Conservation (phyloP, 2,888 invertebrate species). For the Caenorhabditis japonica region DNA sequence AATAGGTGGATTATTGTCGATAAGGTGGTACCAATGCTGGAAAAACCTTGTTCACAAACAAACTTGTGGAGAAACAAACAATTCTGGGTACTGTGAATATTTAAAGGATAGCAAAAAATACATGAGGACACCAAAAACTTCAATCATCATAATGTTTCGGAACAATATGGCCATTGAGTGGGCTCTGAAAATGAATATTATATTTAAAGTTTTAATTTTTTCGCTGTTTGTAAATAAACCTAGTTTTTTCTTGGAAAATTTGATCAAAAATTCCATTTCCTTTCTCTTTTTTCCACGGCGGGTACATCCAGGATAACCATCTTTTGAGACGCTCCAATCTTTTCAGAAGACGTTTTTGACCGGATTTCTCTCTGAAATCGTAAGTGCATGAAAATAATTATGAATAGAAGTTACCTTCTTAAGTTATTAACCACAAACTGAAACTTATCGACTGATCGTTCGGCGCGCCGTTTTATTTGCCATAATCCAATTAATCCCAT, state of each 20-base stretch:
- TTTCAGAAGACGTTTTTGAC: constrained; percentile 31
- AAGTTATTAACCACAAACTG: constrained; percentile 42
- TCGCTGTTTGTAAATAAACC: constrained; percentile 13
- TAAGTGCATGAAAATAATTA: background rate
- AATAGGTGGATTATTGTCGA: constrained; percentile 60
- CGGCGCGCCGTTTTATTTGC: constrained; percentile 42
- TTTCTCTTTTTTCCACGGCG: constrained; percentile 41
- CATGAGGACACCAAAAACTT: constrained; percentile 66
- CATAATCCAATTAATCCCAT: constrained; percentile 48
- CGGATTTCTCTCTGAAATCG: constrained; percentile 33
- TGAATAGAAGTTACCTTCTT: constrained; percentile 20
- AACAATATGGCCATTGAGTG: constrained; percentile 37
- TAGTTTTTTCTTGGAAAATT: constrained; percentile 37
- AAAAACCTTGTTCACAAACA: constrained; percentile 18
- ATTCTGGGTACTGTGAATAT: constrained; percentile 56
- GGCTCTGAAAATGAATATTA: constrained; percentile 37
- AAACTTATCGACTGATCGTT: constrained; percentile 36
- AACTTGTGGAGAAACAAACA: too few species aligned
- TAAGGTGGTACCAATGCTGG: constrained; percentile 58
- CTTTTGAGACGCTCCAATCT: constrained; percentile 22
- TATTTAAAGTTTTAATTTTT: too few species aligned
- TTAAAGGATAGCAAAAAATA: constrained; percentile 65
- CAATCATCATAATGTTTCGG: constrained; percentile 52
- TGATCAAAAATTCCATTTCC: constrained; percentile 33
- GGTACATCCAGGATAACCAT: constrained; percentile 32